phyloP scores from a whole-genome alignment of 2,113 vertebrate species.

The Ciconia boyciana region DNA sequence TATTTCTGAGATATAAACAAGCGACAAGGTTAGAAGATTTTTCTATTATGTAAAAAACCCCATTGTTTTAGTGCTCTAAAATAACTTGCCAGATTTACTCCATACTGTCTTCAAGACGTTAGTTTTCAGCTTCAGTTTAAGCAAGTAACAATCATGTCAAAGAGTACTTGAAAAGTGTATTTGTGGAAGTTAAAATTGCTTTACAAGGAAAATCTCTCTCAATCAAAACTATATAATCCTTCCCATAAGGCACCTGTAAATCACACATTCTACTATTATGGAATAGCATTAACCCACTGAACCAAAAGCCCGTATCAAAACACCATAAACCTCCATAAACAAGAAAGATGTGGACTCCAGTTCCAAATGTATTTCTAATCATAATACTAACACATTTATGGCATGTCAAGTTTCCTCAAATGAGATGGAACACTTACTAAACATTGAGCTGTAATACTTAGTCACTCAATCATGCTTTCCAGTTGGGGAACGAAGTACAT shows the following conservation, averaged over 20 bases:
- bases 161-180: neutral
- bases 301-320: neutral
- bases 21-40: neutral
- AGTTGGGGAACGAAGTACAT: neutral
- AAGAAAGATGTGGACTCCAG: neutral
- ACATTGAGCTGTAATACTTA: neutral
- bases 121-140: neutral
- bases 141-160: neutral
- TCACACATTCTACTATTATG: neutral
- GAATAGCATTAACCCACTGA: neutral
- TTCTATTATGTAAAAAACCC: neutral
- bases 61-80: neutral
- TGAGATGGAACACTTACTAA: neutral
- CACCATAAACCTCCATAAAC: fast-evolving
- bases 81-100: neutral
- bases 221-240: neutral
- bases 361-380: neutral
- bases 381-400: neutral
- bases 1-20: neutral
- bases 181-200: neutral
- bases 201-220: neutral
- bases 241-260: neutral
- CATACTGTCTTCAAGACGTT: neutral
- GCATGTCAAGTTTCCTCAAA: neutral
- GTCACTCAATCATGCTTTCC: neutral